Evolutionary conservation across 1,140 invertebrate genomes (phyloP).

Genomic region (Heliconius congener): DNA sequence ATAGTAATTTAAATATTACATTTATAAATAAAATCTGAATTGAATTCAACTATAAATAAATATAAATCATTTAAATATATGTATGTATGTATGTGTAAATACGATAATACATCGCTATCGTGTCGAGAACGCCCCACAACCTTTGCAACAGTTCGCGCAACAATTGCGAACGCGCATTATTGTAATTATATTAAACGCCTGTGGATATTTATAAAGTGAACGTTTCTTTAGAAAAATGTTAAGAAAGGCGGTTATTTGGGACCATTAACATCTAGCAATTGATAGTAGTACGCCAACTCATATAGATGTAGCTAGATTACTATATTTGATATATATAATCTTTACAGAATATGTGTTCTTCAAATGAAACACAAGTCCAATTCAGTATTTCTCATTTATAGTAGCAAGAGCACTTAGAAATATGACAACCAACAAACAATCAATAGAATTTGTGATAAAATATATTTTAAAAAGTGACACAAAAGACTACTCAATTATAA

Average conservation of each 20-base stretch:
- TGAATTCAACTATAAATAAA: neutral
- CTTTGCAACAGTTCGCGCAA: constrained; percentile 31
- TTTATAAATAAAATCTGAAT: neutral
- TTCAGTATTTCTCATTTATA: too few relatives aligned
- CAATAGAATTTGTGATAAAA: too few relatives aligned
- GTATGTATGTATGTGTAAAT: neutral
- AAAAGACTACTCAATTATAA: too few relatives aligned
- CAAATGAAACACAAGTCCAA: too few relatives aligned
- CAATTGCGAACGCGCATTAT: constrained; percentile 33
- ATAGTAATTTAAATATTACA: too few relatives aligned
- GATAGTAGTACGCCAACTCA: neutral
- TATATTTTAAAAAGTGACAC: too few relatives aligned
- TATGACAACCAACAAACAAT: too few relatives aligned
- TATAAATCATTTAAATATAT: neutral
- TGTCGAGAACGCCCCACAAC: constrained; percentile 30
- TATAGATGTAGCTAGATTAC: neutral
- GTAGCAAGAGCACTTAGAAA: too few relatives aligned
- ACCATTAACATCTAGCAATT: neutral
- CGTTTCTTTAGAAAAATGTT: constrained; percentile 22
- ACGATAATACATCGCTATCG: constrained; percentile 16
- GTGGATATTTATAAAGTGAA: constrained; percentile 24
- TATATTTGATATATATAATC: neutral
- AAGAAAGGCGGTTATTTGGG: constrained; percentile 14
- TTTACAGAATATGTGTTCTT: neutral
- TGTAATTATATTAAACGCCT: constrained; percentile 34